These are phyloP conservation scores for Sarcoramphus papa DNA, from an alignment of 2,797 vertebrate species.

Conservation along the genomic window DNA sequence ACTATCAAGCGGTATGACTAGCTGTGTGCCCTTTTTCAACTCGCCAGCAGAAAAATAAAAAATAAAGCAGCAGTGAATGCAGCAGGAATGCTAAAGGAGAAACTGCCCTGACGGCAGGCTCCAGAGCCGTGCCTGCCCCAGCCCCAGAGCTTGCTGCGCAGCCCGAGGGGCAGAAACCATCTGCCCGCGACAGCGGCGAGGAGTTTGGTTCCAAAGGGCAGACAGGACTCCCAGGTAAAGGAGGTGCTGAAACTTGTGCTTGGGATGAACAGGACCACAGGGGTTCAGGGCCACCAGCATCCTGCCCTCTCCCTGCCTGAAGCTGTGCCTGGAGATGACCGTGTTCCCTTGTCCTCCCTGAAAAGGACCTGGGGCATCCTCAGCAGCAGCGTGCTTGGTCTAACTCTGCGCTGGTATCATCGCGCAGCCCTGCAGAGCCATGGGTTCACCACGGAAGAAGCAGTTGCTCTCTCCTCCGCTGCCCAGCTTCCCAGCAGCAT, in stretches of 20 bases:
- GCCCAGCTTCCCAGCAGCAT: not conserved
- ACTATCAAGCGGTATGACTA: slow-evolving; percentile 14
- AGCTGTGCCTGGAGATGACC: not conserved
- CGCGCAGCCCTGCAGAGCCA: not conserved
- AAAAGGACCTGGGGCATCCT: not conserved
- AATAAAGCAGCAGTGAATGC: not conserved
- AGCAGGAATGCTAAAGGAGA: not conserved
- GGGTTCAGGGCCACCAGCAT: not conserved
- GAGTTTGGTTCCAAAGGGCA: fast-evolving
- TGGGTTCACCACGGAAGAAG: not conserved
- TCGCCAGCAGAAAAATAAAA: not conserved
- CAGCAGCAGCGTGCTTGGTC: fast-evolving
- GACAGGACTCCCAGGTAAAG: not conserved
- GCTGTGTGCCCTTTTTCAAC: slow-evolving; percentile 1
- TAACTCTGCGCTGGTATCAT: fast-evolving
- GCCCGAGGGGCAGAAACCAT: not conserved
- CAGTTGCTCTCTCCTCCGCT: not conserved
- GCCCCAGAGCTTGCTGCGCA: not conserved
- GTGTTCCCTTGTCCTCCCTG: not conserved
- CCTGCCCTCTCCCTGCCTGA: not conserved
- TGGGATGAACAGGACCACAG: not conserved
- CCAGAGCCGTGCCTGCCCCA: not conserved
- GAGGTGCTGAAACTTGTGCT: not conserved
- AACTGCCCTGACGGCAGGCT: not conserved
- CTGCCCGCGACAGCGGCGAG: fast-evolving